Conservation (phyloP, 2,797 vertebrate genomes). For the Neosalanx taihuensis region DNA sequence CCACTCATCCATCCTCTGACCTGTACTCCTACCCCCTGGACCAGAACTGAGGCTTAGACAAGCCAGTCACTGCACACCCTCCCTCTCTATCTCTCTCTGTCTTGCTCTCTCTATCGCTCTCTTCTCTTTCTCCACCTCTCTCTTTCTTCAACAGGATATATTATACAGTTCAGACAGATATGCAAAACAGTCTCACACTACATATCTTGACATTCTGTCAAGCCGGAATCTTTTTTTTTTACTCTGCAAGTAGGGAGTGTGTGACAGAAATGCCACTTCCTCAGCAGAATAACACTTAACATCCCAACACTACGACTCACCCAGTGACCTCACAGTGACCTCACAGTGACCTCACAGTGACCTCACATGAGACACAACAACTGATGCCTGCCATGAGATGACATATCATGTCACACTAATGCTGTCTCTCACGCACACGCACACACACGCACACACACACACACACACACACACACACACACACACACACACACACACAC, state of each 20-base stretch:
- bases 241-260: not conserved
- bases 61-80: conserved; percentile 10
- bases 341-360: no score
- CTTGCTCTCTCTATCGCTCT: no score
- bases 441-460: not conserved
- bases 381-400: not conserved
- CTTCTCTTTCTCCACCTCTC: not conserved
- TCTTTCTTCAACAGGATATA: not conserved
- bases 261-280: not conserved
- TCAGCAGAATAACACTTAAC: not conserved
- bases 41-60: conserved; percentile 48
- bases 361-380: not conserved
- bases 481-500: not conserved
- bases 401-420: not conserved
- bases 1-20: conserved; percentile 36
- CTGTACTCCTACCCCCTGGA: conserved; percentile 38
- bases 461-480: conserved; percentile 10
- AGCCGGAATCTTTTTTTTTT: not conserved
- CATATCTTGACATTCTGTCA: no score
- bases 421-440: not conserved
- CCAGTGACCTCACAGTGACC: not conserved
- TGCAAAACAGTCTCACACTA: no score
- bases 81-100: conserved; percentile 39
- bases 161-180: not conserved
- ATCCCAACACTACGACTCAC: not conserved